phyloP scores from a whole-genome alignment of 2,888 invertebrate species.

The Cylindroiulus punctatus region DNA sequence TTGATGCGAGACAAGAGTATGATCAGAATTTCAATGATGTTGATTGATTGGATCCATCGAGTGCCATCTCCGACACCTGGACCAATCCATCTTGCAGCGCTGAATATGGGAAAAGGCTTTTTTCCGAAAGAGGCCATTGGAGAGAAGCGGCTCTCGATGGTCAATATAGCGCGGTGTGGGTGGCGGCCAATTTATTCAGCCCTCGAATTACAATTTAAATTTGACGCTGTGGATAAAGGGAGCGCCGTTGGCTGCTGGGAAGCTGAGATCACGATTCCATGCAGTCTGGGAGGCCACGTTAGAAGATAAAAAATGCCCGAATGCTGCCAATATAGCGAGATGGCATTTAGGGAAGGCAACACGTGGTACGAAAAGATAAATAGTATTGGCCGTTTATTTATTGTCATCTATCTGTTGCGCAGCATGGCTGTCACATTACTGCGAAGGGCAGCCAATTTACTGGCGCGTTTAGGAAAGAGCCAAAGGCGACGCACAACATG shows the following conservation, averaged over 20 bases:
- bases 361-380: constrained; percentile 20
- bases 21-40: constrained; percentile 53
- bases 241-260: neutral
- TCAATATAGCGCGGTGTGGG: neutral
- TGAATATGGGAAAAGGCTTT: neutral
- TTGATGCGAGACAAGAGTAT: constrained; percentile 33
- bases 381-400: constrained; percentile 16
- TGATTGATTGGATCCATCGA: constrained; percentile 52
- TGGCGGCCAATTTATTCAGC: neutral
- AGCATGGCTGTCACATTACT: constrained; percentile 32
- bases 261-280: neutral
- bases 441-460: neutral
- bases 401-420: constrained; percentile 27
- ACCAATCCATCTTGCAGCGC: constrained; percentile 43
- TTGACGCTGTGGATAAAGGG: neutral
- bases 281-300: neutral
- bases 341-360: constrained; percentile 27
- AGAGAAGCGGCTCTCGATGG: constrained; percentile 2
- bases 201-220: constrained; percentile 26
- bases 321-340: constrained; percentile 8
- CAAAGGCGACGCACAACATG: neutral
- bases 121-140: neutral
- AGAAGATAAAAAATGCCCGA: neutral
- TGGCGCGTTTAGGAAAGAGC: neutral
- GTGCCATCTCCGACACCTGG: constrained; percentile 48